Conservation (phyloP, 2,888 invertebrate genomes). For the Xylocampa areola region DNA sequence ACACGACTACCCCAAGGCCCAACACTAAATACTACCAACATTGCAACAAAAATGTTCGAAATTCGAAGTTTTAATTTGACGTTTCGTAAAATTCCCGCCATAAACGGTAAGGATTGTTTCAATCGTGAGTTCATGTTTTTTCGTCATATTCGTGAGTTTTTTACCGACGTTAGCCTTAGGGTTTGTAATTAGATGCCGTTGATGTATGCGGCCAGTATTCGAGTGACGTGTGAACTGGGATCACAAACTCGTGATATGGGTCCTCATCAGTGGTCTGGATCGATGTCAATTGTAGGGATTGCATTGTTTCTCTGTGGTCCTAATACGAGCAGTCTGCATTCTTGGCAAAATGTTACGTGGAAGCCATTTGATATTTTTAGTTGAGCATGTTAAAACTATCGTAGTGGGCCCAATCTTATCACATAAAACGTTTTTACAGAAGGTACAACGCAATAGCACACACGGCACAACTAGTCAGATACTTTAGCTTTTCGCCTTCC, state of each 20-base stretch:
- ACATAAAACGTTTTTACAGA: too few species aligned
- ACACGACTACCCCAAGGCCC: constrained; percentile 62
- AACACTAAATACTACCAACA: constrained; percentile 56
- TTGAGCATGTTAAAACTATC: too few species aligned
- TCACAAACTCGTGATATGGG: constrained; percentile 52
- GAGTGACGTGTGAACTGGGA: constrained; percentile 61
- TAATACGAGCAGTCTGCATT: constrained; percentile 40
- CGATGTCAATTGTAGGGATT: constrained; percentile 57
- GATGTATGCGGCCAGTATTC: constrained; percentile 55
- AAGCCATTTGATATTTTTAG: constrained; percentile 21
- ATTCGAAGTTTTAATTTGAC: constrained; percentile 59
- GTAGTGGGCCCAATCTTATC: too few species aligned
- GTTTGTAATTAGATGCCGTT: constrained; percentile 56
- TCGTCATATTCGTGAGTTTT: constrained; percentile 61
- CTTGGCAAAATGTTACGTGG: constrained; percentile 31
- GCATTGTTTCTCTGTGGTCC: constrained; percentile 41
- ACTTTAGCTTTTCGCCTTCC: too few species aligned
- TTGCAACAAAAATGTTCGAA: constrained; percentile 43
- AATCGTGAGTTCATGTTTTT: constrained; percentile 64
- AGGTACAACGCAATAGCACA: too few species aligned
- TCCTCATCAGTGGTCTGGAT: constrained; percentile 43
- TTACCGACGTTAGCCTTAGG: constrained; percentile 45
- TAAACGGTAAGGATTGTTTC: constrained; percentile 59
- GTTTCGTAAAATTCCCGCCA: constrained; percentile 62
- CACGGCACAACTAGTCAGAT: too few species aligned